Evolutionary conservation across 2,888 invertebrate genomes (phyloP).

Genomic region (Ligdia adustata): DNA sequence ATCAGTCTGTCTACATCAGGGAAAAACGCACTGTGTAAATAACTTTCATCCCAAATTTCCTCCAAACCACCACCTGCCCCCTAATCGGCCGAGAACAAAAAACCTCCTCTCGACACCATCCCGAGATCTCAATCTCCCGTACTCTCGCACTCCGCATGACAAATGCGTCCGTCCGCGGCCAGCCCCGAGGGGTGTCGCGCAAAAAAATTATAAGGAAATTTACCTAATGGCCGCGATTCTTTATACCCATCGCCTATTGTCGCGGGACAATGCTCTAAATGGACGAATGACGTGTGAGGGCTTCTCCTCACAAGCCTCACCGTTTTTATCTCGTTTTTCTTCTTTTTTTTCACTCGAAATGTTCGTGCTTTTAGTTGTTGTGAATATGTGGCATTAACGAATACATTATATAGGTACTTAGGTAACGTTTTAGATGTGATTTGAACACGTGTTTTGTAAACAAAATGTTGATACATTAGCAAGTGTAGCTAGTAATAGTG

Average conservation of each 20-base stretch:
- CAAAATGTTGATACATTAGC: no score
- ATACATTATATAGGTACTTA: conserved; percentile 32
- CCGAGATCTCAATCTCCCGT: conserved; percentile 66
- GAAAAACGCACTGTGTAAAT: no score
- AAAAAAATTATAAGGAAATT: conserved; percentile 84
- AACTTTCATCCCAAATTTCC: no score
- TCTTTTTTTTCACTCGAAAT: conserved; percentile 56
- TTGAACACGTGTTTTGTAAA: no score
- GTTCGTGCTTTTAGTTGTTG: conserved; percentile 43
- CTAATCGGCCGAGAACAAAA: conserved; percentile 65
- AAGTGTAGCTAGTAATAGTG: no score
- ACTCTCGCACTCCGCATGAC: conserved; percentile 60
- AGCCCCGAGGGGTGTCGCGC: conserved; percentile 72
- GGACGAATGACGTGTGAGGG: conserved; percentile 82
- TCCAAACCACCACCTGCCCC: conserved; percentile 48
- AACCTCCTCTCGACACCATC: conserved; percentile 56
- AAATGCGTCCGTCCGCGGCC: conserved; percentile 62
- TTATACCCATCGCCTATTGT: conserved; percentile 80
- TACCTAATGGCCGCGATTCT: conserved; percentile 83
- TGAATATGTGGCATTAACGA: conserved; percentile 32
- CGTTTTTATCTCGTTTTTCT: conserved; percentile 56
- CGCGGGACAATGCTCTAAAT: conserved; percentile 80
- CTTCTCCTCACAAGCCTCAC: conserved; percentile 49
- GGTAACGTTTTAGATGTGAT: no score
- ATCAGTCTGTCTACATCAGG: no score